Percentiles rank a stretch among this genome's conserved stretches.
phyloP scores from a whole-genome alignment of 2,797 vertebrate genomes.

The Morelia viridis region DNA sequence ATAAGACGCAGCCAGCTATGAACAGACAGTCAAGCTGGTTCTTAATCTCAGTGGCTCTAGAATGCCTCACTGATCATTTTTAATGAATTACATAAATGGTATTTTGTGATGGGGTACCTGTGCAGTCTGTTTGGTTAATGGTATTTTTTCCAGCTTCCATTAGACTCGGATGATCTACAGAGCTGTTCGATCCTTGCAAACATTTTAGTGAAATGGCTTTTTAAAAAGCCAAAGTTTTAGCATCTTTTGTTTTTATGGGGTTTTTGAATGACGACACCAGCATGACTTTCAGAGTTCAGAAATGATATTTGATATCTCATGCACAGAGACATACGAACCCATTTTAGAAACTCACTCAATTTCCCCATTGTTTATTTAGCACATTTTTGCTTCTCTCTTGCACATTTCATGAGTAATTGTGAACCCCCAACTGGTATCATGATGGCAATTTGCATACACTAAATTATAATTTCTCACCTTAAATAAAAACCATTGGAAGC shows the following conservation, averaged over 20 bases:
- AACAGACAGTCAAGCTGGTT: constrained; percentile 16
- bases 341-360: background rate
- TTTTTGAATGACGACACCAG: background rate
- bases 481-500: constrained; percentile 2
- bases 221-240: background rate
- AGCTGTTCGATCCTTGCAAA: background rate
- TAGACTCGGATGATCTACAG: background rate
- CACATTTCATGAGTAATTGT: background rate
- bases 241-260: background rate
- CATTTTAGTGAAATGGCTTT: background rate
- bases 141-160: background rate
- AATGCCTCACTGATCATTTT: constrained; percentile 32
- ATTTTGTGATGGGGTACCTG: constrained; percentile 8
- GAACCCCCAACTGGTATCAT: background rate
- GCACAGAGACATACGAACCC: background rate
- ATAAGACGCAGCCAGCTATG: constrained; percentile 18
- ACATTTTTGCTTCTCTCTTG: background rate
- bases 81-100: constrained; percentile 29
- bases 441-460: constrained; percentile 1
- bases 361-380: background rate
- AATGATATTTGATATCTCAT: background rate
- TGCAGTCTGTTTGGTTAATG: constrained; percentile 9
- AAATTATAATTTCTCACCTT: constrained; percentile 13
- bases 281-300: background rate
- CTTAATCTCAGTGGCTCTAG: constrained; percentile 24